These are phyloP conservation scores for Drosophila micromelanica DNA, from an alignment of 1,140 invertebrate genomes.

Conservation along the genomic window DNA sequence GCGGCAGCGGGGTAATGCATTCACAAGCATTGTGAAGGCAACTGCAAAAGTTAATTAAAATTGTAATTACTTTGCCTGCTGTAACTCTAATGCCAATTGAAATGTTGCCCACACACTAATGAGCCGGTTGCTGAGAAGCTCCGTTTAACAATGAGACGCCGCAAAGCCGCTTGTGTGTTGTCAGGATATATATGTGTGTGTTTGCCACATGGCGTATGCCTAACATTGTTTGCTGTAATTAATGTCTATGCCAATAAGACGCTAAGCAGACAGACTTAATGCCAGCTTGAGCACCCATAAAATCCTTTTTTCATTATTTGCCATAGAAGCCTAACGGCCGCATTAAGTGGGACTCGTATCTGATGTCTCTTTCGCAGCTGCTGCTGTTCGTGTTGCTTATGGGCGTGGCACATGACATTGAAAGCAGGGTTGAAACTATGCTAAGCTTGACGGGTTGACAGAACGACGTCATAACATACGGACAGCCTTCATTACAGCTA, in stretches of 20 bases:
- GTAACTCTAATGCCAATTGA: slow-evolving; percentile 74
- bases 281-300: slow-evolving; percentile 64
- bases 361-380: slow-evolving; percentile 25
- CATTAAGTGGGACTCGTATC: slow-evolving; percentile 54
- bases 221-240: slow-evolving; percentile 78
- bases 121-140: slow-evolving; percentile 44
- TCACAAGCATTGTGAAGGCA: slow-evolving; percentile 45
- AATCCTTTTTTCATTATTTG: slow-evolving; percentile 74
- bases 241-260: slow-evolving; percentile 78
- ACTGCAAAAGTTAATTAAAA: slow-evolving; percentile 77
- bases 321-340: slow-evolving; percentile 49
- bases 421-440: slow-evolving; percentile 65
- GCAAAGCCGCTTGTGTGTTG: slow-evolving; percentile 36
- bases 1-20: slow-evolving; percentile 48
- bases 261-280: slow-evolving; percentile 56
- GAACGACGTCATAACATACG: slow-evolving; percentile 19
- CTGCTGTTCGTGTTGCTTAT: not conserved
- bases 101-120: slow-evolving; percentile 73
- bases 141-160: slow-evolving; percentile 35
- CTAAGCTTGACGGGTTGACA: slow-evolving; percentile 54
- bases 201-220: slow-evolving; percentile 67
- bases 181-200: slow-evolving; percentile 12
- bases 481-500: slow-evolving; percentile 77
- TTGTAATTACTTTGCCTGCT: slow-evolving; percentile 75
- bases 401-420: slow-evolving; percentile 79